Base-by-base conservation (phyloP, 2,888 invertebrate genomes). In the Venusia cambrica region DNA sequence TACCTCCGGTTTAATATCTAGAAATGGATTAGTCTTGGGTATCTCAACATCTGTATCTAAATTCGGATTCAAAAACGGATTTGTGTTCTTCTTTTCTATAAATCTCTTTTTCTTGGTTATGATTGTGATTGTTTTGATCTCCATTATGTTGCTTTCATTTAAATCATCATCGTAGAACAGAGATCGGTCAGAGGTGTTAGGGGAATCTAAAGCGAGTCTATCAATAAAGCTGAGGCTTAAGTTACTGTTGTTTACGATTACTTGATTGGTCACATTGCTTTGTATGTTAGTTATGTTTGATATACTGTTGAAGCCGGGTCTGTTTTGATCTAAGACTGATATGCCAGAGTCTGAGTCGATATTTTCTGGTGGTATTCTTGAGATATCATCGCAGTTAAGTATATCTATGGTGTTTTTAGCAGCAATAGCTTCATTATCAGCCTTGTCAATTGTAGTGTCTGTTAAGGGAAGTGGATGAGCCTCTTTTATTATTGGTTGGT, bases 111-210 rank as follows among this genome's bases (percentile, higher is more conserved):
- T 85, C 38, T 81, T 87, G 0, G 84, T 84, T 7, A 87, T 76
- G 5, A 84, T 80, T 21, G 85, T 87, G 1, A 88, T 87, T 1
- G 87, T 85, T 70, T 88, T 88, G 1, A 88, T 87, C 48, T 88
- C 88, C 88, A 88, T 88, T 9, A 88, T 88, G 41, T 88, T 88
- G 35, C 88, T 88, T 57, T 88, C 88, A 46, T 88, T 88, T 20
- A 88, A 62, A 54, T 88, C 88, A 50, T 88, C 88, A 35, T 88
- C 88, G 1, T 83, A 62, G 39, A 71, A 81, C 6, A 88, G 45
- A 0, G 85, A 84, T 47, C 76, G 76, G 12, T 83, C 80, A 1
- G 84, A 78, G 1, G 58, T 24, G 27, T 65, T 72, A 0, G 87
- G 84, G 0, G 84, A 84, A 21, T 87, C 74, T 21, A 87, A 42